phyloP scores from a whole-genome alignment of 2,797 vertebrate species.

The Melanotaenia trifasciata region DNA sequence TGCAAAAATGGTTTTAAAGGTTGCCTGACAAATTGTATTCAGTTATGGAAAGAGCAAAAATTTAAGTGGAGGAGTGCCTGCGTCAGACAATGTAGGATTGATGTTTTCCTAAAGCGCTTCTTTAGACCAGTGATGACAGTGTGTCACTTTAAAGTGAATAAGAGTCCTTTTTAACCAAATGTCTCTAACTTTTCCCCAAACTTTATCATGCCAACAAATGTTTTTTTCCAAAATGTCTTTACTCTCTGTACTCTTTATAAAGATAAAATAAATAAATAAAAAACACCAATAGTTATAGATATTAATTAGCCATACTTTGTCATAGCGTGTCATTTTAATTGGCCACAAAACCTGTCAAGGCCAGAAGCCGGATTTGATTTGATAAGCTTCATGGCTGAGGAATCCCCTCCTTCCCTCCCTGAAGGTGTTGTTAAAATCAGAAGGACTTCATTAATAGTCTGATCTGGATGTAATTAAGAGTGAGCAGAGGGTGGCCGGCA shows the following conservation, averaged over 20 bases:
- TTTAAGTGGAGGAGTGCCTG: background rate
- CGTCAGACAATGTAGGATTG: background rate
- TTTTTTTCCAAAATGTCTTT: background rate
- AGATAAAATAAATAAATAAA: background rate
- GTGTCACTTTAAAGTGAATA: background rate
- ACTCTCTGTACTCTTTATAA: background rate
- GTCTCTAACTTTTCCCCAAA: background rate
- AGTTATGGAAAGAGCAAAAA: background rate
- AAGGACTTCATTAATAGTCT: conserved; percentile 75
- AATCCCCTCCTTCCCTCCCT: conserved; percentile 63
- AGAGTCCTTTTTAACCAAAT: background rate
- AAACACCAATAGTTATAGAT: conserved; percentile 1
- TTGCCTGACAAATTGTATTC: background rate
- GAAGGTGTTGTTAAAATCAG: conserved; percentile 77
- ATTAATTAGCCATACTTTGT: conserved; percentile 27
- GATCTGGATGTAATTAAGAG: conserved; percentile 82
- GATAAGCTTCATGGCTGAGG: conserved; percentile 59
- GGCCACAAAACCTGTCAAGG: conserved; percentile 46
- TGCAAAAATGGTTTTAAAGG: background rate
- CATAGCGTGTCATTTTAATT: conserved; percentile 45
- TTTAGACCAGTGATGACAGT: background rate
- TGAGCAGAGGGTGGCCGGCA: conserved; percentile 40
- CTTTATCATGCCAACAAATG: background rate
- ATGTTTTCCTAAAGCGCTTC: background rate
- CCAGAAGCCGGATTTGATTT: conserved; percentile 50